Evolutionary conservation across 2,113 vertebrate species (phyloP).

Genomic region (Alaudala cheleensis): DNA sequence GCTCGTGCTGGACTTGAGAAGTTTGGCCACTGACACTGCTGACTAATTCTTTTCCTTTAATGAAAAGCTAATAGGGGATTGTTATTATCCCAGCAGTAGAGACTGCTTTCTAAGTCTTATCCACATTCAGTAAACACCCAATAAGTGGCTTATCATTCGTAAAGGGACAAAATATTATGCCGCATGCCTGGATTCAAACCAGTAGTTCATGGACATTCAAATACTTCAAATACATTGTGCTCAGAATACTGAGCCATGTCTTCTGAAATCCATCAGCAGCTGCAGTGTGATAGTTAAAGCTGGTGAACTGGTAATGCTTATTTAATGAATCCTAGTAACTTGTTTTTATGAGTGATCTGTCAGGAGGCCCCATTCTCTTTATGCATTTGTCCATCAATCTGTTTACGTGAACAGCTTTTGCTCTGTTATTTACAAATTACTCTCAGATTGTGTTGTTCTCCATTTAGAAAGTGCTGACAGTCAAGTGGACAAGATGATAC

Average conservation of each 20-base stretch:
- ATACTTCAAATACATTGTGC: background rate
- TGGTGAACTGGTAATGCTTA: background rate
- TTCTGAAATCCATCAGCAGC: background rate
- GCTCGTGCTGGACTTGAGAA: rapidly evolving
- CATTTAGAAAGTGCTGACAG: background rate
- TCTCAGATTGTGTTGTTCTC: background rate
- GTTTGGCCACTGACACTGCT: background rate
- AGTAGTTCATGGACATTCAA: background rate
- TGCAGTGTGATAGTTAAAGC: background rate
- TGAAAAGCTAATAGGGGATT: background rate
- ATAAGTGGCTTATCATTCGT: background rate
- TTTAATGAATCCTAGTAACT: conserved; percentile 22
- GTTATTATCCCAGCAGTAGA: background rate
- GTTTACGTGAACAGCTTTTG: background rate
- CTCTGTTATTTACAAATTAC: conserved; percentile 14
- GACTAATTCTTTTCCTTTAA: background rate
- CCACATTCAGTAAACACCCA: background rate
- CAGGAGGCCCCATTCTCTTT: background rate
- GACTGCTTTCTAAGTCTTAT: background rate
- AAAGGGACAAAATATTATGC: background rate
- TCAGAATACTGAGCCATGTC: background rate
- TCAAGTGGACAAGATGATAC: background rate
- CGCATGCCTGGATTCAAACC: background rate
- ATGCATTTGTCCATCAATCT: background rate
- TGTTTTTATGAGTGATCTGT: conserved; percentile 1